Evolutionary conservation across 2,888 invertebrate species (phyloP).

Genomic region (Microctonus aethiopoides): DNA sequence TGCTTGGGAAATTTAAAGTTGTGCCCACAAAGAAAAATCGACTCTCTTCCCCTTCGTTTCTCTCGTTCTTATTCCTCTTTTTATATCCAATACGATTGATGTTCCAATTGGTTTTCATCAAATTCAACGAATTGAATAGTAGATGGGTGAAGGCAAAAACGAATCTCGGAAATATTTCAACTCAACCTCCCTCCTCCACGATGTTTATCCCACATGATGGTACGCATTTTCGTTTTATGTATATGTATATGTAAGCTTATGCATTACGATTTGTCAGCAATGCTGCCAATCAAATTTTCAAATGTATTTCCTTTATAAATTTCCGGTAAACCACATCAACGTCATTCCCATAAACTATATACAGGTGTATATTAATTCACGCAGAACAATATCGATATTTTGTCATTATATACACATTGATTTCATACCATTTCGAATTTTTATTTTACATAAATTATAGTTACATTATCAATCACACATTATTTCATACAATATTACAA

Average conservation of each 20-base stretch:
- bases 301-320: background rate
- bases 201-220: no score
- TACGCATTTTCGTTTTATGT: background rate
- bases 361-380: background rate
- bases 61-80: background rate
- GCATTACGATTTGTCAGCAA: background rate
- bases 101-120: slow-evolving; percentile 35
- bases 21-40: slow-evolving; percentile 48
- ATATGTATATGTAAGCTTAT: background rate
- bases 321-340: background rate
- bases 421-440: background rate
- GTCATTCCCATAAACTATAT: background rate
- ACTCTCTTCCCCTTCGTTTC: background rate
- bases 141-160: background rate
- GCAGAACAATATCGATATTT: background rate
- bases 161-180: slow-evolving; percentile 13
- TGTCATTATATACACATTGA: background rate
- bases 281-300: slow-evolving; percentile 1
- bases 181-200: slow-evolving; percentile 6
- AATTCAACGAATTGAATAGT: slow-evolving; percentile 21
- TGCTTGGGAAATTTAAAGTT: slow-evolving; percentile 52
- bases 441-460: background rate
- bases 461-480: no score
- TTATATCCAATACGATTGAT: slow-evolving; percentile 2
- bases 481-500: no score